Evolutionary conservation across 2,797 vertebrate genomes (phyloP), one percentile per base, ranked within the genome.

Genomic region (Typhlichthys eigenmanni): DNA sequence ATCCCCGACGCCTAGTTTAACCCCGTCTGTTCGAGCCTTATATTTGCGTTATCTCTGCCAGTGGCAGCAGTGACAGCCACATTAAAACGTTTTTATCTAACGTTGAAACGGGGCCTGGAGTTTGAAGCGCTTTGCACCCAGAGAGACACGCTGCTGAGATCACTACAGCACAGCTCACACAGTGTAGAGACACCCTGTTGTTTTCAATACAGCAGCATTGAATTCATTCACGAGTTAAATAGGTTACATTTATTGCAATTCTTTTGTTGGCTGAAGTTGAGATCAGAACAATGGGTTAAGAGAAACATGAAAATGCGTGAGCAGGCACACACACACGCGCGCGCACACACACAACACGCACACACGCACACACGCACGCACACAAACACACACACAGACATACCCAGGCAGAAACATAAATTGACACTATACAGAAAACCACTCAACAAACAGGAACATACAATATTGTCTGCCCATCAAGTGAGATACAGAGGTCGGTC

Each of bases 21-120:
- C 1, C 38, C 47, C 5, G 17, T 9, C 46, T 0, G 13, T 49
- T 14, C 14, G 5, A 5, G 12, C 6, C 2, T 29, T 32, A 1
- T 0, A 1, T n/a, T 2, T 17, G n/a, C 16, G 3, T 19, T 17
- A 8, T 7, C 16, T 14, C 69, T 59, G 60, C 69, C 60, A 66
- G 60, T 60, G 60, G 13, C 70, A 69, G 57, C 60, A 49, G 19
- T n/a, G 48, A 49, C 68, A 62, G 61, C 62, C 63, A 54, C 66
- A 75, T 76, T 76, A 79, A 73, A 78, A 55, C 65, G 64, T 53
- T 71, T 67, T 78, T 78, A 78, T 81, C 74, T 81, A 69, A 76
- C 66, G 61, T 54, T 52, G 61, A 72, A 73, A 68, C 54, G 69
- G 62, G 47, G 56, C 68, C 77, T 71, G 68, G 61, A 19, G 60